These are phyloP conservation scores for Esox lucius DNA, from an alignment of 2,797 vertebrate genomes.

Conservation along the genomic window DNA sequence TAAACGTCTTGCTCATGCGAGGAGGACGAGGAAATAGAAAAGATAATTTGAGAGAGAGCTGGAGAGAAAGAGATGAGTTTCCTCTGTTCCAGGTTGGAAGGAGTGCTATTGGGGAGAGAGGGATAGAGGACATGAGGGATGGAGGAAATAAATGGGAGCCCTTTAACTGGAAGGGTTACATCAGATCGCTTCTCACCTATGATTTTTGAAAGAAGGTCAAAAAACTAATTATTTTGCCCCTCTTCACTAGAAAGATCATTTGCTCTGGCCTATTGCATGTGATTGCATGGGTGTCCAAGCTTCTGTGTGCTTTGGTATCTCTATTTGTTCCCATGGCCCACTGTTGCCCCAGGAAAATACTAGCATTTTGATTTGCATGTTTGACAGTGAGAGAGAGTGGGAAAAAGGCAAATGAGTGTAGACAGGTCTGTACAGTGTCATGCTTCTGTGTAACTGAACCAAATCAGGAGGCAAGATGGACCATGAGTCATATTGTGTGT, in stretches of 20 bases:
- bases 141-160: not conserved
- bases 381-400: not conserved
- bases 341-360: not conserved
- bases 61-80: not conserved
- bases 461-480: not conserved
- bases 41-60: not conserved
- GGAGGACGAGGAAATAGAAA: not conserved
- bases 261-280: not conserved
- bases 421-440: not conserved
- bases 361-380: not conserved
- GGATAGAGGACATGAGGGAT: too few relatives aligned
- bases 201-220: constrained; percentile 4
- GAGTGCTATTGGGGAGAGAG: not conserved
- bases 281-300: not conserved
- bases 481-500: not conserved
- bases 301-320: not conserved
- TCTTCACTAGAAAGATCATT: not conserved
- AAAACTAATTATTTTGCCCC: constrained; percentile 3
- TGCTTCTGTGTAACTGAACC: not conserved
- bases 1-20: constrained; percentile 4
- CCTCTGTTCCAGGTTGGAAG: not conserved
- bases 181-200: not conserved
- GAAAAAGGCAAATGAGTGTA: not conserved
- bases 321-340: not conserved
- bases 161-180: constrained; percentile 10